Percentiles rank a stretch among this genome's conserved stretches.
Evolutionary conservation across 2,888 invertebrate species (phyloP).

Genomic region (Eucera pruinosa): DNA sequence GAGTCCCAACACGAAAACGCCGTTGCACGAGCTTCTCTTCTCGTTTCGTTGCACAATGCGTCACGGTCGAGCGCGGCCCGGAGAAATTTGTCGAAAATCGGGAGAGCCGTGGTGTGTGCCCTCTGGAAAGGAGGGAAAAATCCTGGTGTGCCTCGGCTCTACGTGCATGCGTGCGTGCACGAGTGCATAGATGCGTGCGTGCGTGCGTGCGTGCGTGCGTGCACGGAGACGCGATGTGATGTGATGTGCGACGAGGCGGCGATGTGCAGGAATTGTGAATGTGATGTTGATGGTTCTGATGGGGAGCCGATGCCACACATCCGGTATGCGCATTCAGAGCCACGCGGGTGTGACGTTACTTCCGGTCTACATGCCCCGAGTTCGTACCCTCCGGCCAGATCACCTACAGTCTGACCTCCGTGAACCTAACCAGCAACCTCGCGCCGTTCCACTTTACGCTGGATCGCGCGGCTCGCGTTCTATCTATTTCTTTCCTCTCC

Average conservation of each 20-base stretch:
- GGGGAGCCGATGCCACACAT: conserved; percentile 85
- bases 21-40: no score
- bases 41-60: no score
- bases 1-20: no score
- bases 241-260: conserved; percentile 78
- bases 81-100: neutral
- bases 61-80: no score
- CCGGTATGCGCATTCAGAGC: conserved; percentile 85
- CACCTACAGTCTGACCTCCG: conserved; percentile 82
- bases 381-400: conserved; percentile 76
- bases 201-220: conserved; percentile 8
- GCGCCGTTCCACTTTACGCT: conserved; percentile 62
- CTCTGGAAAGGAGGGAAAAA: no score
- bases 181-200: neutral
- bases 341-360: conserved; percentile 85
- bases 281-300: conserved; percentile 83
- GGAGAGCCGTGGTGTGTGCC: no score
- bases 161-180: conserved; percentile 10
- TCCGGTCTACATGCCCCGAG: conserved; percentile 83
- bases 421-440: conserved; percentile 76
- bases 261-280: conserved; percentile 81
- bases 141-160: no score
- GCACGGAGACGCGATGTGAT: conserved; percentile 63
- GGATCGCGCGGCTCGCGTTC: neutral
- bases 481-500: neutral